Evolutionary conservation across 1,140 invertebrate genomes (phyloP).

Genomic region (Sminthurides bifidus): DNA sequence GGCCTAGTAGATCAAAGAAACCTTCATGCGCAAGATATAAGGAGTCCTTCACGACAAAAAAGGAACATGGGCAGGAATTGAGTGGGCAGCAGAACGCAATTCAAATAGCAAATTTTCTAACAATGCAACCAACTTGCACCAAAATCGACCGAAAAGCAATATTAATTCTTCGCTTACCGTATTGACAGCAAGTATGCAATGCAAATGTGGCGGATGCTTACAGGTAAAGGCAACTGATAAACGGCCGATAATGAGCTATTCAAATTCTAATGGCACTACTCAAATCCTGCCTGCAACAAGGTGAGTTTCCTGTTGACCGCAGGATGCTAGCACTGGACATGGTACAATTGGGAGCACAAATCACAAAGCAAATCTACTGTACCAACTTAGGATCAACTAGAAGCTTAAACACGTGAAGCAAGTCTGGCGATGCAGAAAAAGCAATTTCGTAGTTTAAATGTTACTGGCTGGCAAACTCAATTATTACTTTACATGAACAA

Average conservation of each 20-base stretch:
- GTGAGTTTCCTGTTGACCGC: conserved; percentile 2
- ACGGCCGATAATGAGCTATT: no score
- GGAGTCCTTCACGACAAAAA: not conserved
- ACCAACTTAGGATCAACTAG: not conserved
- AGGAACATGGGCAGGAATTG: conserved; percentile 10
- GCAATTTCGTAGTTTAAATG: not conserved
- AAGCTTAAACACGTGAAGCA: not conserved
- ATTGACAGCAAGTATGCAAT: no score
- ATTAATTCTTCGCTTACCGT: no score
- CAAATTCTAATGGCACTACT: no score
- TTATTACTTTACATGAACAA: not conserved
- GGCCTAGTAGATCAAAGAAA: conserved; percentile 21
- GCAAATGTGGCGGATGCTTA: no score
- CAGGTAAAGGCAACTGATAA: no score
- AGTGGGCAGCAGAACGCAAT: not conserved
- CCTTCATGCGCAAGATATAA: conserved; percentile 18
- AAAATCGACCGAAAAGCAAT: no score
- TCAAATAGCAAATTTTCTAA: no score
- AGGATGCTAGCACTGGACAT: conserved; percentile 7
- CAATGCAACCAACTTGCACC: no score
- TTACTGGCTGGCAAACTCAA: not conserved
- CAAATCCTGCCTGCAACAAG: conserved; percentile 13
- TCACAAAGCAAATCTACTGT: conserved; percentile 3
- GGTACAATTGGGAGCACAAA: conserved; percentile 10
- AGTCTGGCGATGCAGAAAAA: not conserved